Percentiles rank a stretch among this genome's conserved stretches.
Conservation (phyloP, 2,113 vertebrate genomes). For the Sigmodon hispidus region DNA sequence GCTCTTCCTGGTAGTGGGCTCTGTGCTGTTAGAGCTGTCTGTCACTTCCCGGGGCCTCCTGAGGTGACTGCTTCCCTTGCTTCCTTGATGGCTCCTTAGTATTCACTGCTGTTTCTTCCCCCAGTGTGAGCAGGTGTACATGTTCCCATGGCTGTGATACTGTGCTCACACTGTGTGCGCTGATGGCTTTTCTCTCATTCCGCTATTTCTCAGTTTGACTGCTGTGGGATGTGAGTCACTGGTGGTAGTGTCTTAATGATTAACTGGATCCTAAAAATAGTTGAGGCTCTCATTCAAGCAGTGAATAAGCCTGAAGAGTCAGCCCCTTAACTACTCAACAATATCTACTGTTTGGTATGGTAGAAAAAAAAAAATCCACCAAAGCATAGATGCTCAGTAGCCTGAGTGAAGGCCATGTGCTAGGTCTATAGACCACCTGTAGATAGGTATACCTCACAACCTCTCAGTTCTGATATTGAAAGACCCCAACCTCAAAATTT, state of each 20-base stretch:
- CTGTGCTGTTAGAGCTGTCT: not conserved
- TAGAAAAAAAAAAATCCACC: not conserved
- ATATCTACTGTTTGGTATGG: not conserved
- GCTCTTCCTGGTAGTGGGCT: not conserved
- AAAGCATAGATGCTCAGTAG: not conserved
- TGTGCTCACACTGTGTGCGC: not conserved
- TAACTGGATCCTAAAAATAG: constrained; percentile 72
- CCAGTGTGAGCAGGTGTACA: accelerated
- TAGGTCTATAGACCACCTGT: too few relatives aligned
- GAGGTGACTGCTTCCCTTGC: not conserved
- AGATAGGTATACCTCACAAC: not conserved
- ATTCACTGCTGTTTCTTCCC: not conserved
- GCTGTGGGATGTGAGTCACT: constrained; percentile 60
- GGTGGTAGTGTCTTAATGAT: constrained; percentile 58
- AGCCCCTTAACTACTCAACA: constrained; percentile 31
- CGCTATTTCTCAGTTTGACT: constrained; percentile 46
- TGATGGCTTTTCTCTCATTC: constrained; percentile 30
- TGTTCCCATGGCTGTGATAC: not conserved
- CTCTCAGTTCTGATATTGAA: not conserved
- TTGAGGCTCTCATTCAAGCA: constrained; percentile 31
- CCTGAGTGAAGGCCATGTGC: not conserved
- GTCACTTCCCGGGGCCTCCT: not conserved
- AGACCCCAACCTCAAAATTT: too few relatives aligned
- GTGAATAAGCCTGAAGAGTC: not conserved
- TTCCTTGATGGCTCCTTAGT: not conserved